A percentile compares a stretch with the other conserved stretches of the same genome.
Evolutionary conservation across 1,140 invertebrate species (phyloP).

Genomic region (Lordiphosa stackelbergi): DNA sequence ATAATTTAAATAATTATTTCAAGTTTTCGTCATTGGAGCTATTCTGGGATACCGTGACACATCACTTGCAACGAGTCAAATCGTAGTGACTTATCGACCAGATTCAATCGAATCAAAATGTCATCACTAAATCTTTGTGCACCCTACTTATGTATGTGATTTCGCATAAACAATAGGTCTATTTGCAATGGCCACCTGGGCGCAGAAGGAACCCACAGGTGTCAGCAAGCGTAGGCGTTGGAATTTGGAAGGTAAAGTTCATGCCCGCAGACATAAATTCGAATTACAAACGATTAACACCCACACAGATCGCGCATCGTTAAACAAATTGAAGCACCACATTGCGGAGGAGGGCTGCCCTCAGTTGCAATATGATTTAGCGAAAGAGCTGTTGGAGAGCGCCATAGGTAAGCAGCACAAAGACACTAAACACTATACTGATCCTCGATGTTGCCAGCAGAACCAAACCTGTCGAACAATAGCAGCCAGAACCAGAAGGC

Average conservation of each 20-base stretch:
- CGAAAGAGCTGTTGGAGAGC: constrained; percentile 81
- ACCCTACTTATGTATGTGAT: constrained; percentile 2
- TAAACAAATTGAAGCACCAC: constrained; percentile 80
- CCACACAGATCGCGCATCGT: constrained; percentile 78
- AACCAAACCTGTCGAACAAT: constrained; percentile 67
- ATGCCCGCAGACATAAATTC: too few species aligned
- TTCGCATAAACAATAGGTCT: constrained; percentile 51
- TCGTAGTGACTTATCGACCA: too few species aligned
- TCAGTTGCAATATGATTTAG: constrained; percentile 83
- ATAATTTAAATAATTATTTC: too few species aligned
- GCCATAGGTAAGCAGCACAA: constrained; percentile 77
- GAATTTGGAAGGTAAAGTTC: constrained; percentile 65
- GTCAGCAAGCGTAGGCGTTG: constrained; percentile 63
- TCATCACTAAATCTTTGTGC: constrained; percentile 6
- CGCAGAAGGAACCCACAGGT: constrained; percentile 64
- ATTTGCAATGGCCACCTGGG: constrained; percentile 62
- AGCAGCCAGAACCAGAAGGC: constrained; percentile 80
- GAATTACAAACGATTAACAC: not conserved
- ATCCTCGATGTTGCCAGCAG: not conserved
- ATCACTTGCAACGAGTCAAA: too few species aligned
- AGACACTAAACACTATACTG: not conserved
- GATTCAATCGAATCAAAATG: not conserved
- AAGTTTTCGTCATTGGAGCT: too few species aligned
- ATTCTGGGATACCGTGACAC: too few species aligned
- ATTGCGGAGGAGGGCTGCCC: constrained; percentile 84